Evolutionary conservation across 2,797 vertebrate species (phyloP).

Genomic region (Gymnodraco acuticeps): DNA sequence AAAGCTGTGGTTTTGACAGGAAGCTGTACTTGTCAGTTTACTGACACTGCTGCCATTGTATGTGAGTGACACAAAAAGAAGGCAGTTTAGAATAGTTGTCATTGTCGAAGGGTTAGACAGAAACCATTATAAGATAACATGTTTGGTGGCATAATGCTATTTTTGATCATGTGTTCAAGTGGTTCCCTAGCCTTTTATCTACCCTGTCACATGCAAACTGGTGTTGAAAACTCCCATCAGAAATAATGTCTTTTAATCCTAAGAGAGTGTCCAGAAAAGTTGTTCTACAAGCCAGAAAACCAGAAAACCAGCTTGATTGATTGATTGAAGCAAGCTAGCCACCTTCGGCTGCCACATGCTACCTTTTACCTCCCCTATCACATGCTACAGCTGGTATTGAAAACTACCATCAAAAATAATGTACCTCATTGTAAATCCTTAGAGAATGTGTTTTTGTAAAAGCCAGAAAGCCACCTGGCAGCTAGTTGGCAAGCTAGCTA

Average conservation of each 20-base stretch:
- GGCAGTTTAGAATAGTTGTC: not conserved
- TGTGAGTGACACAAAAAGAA: not conserved
- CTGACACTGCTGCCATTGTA: too few species aligned
- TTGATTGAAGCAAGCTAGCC: too few species aligned
- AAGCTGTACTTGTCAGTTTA: not conserved
- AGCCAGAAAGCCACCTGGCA: too few species aligned
- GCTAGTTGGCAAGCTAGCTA: not conserved
- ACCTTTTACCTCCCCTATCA: not conserved
- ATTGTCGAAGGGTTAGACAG: not conserved
- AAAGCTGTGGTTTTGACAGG: constrained; percentile 14
- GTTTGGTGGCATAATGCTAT: not conserved
- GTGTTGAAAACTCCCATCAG: not conserved
- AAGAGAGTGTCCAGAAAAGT: not conserved
- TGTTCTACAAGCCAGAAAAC: not conserved
- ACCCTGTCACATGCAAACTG: not conserved
- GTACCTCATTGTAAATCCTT: not conserved
- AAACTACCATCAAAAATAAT: constrained; percentile 3
- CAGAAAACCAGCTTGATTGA: not conserved
- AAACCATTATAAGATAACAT: not conserved
- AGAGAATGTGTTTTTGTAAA: not conserved
- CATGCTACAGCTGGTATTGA: not conserved
- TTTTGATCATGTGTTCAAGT: constrained; percentile 9
- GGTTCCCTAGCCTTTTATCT: not conserved
- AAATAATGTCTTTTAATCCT: not conserved
- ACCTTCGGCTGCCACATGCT: too few species aligned